A percentile compares a stretch with the other conserved stretches of the same genome.
Conservation (phyloP, 2,113 vertebrate genomes). For the Piaya cayana region DNA sequence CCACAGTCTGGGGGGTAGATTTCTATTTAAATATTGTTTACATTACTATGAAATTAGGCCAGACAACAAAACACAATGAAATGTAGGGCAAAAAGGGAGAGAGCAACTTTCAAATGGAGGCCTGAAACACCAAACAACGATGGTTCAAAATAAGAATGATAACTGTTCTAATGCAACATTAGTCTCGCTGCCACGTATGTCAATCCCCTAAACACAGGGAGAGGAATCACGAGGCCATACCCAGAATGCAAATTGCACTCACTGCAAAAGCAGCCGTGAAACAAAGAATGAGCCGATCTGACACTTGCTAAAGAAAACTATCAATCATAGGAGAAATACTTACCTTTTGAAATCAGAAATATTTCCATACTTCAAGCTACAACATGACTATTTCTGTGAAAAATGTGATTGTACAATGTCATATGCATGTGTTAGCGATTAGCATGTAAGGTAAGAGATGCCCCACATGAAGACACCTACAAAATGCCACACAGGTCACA, state of each 20-base stretch:
- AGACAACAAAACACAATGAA: not conserved
- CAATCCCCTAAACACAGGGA: not conserved
- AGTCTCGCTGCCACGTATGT: not conserved
- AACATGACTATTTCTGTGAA: not conserved
- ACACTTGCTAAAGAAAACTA: constrained; percentile 1
- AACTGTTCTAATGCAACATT: not conserved
- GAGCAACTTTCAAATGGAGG: not conserved
- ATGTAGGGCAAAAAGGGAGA: not conserved
- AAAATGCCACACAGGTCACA: not conserved
- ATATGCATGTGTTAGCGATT: not conserved
- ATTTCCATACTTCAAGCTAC: not conserved
- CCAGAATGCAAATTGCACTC: not conserved
- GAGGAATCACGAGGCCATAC: not conserved
- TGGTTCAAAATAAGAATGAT: not conserved
- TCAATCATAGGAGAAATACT: not conserved
- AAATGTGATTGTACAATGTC: not conserved
- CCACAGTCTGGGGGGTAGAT: not conserved
- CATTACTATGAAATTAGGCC: not conserved
- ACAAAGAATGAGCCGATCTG: constrained; percentile 1
- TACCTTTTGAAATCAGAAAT: not conserved
- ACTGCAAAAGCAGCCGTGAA: not conserved
- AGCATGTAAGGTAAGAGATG: not conserved
- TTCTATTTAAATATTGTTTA: not conserved
- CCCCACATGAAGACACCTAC: not conserved
- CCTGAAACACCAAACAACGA: not conserved